Evolutionary conservation across 2,888 invertebrate genomes (phyloP), one percentile per base, ranked within the genome.

Genomic region (Strigamia crassipes): DNA sequence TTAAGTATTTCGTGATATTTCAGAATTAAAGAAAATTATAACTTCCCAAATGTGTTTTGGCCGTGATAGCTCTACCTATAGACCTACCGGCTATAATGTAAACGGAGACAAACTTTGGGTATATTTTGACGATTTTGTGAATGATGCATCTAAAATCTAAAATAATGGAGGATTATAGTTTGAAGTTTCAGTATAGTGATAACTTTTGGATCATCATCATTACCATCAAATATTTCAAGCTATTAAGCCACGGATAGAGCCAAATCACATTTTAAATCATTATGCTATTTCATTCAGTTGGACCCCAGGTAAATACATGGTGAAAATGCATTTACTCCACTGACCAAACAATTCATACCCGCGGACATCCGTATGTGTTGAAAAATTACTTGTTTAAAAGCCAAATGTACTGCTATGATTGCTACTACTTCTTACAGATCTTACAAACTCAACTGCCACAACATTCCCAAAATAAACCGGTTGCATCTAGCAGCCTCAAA

Each of bases 261-360:
- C 8, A 82, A 80, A 34, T 79, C 79, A 79, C 46, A 80, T 27
- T n/a, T 27, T n/a, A 23, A 13, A 78, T 41, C 31, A 94, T 82
- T 93, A 93, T 23, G 23, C 23, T 15, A 34, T 56, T 56, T 18
- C 56, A n/a, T 13, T n/a, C n/a, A 77, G 66, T 23, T 13, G 21
- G 18, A 78, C 1, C n/a, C 34, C 13, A 2, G 31, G 6, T 3
- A 46, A 46, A 10, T 46, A 15, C 3, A 46, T 46, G 41, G 15
- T 9, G 34, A 78, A 31, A 78, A 13, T n/a, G 78, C 31, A 3
- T n/a, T 31, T 78, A n/a, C n/a, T n/a, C 15, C 34, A 18, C 2
- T 38, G 34, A 61, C 8, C 34, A 81, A 18, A 83, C 83, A 78
- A 15, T 79, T 61, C 9, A 73, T 77, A n/a, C 27, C 61, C 21